Base-by-base conservation (phyloP, 2,113 vertebrate species). In the Trochalopteron elliotii region DNA sequence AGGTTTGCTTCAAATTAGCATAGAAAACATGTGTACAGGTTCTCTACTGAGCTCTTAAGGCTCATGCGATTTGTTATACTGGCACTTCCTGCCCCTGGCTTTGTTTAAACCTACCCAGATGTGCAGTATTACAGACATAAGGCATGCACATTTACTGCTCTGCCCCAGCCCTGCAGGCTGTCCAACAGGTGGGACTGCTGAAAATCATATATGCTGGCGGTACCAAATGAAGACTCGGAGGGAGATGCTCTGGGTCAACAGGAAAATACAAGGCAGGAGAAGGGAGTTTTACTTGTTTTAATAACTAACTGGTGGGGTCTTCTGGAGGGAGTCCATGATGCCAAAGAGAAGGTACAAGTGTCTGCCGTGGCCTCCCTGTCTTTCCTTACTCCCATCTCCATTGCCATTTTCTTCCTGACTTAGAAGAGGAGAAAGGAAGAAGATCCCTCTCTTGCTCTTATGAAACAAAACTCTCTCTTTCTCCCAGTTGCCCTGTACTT, bases 31-130 rank as follows among this genome's bases (percentile, higher is more conserved):
- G 65, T 80, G 80, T 63, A 72, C 61, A 59, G 56, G 70, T 79
- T 80, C 70, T 77, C 87, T 50, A 52, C 45, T 87, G 68, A 96
- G 89, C 87, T 91, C 70, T 72, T 85, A 57, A 45, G 78, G 72
- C 70, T 95, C 37, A 4, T 89, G 70, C 1, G 0, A 64, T 97
- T 93, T 91, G 93, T 93, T 88, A 92, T 76, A 76, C 67, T 89
- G 94, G 80, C 77, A 84, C 78, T 91, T 94, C 89, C 65, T 65
- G 0, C 74, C 70, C 63, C 74, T 61, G 47, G 76, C 85, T 93
- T 88, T 68, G 55, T 81, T 74, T 93, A 94, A 96, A 77, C 11
- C 75, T 30, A 33, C 63, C 74, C 96, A 96, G 91, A 82, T 96
- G 93, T 92, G 67, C 84, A 63, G 59, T 16, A 11, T 33, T 49